Conservation (phyloP, 2,888 invertebrate genomes). For the Mayetiola destructor region DNA sequence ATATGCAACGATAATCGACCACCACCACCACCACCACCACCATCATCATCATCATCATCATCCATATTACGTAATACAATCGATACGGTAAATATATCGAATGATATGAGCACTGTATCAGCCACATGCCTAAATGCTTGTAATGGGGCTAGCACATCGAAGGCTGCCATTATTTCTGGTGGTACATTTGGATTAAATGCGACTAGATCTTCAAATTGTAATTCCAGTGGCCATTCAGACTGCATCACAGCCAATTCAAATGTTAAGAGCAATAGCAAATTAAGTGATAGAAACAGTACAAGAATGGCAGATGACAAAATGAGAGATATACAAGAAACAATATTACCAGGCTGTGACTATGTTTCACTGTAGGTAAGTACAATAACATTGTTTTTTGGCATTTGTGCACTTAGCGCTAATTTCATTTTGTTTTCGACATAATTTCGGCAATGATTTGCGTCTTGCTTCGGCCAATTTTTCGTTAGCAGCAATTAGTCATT, state of each 20-base stretch:
- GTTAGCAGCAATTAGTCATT: no score
- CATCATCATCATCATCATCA: not conserved
- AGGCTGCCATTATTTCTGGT: not conserved
- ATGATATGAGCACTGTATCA: not conserved
- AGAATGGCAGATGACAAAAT: constrained; percentile 7
- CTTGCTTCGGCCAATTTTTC: no score
- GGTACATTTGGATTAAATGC: not conserved
- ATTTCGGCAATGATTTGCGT: no score
- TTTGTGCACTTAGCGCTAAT: no score
- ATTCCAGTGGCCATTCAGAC: no score
- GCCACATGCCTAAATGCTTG: not conserved
- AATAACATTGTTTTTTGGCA: no score
- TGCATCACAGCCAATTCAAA: not conserved
- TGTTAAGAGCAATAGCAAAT: constrained; percentile 2
- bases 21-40: not conserved
- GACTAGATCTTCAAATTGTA: not conserved
- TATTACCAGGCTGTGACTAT: constrained; percentile 27
- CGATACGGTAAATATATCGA: not conserved
- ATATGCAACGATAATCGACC: not conserved
- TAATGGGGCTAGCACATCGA: not conserved
- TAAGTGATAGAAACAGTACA: not conserved
- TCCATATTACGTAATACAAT: not conserved
- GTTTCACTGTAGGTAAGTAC: constrained; percentile 28
- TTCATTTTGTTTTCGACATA: no score
- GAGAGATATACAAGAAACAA: not conserved